These are phyloP conservation scores for Synergus laeviventris DNA, from an alignment of 2,888 invertebrate species.

Conservation along the genomic window DNA sequence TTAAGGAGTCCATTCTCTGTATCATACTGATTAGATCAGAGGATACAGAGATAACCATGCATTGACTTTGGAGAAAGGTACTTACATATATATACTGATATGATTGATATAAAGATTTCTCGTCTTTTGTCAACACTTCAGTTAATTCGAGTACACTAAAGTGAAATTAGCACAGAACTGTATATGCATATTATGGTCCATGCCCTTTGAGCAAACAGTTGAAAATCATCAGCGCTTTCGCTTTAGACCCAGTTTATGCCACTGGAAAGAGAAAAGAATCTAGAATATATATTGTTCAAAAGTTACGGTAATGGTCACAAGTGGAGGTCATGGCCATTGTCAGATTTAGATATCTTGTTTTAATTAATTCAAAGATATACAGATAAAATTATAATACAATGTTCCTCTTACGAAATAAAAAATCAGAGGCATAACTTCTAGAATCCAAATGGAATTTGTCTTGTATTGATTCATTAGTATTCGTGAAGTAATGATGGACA, in stretches of 20 bases:
- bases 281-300: slow-evolving; percentile 26
- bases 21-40: neutral
- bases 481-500: slow-evolving; percentile 20
- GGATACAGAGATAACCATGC: too few species aligned
- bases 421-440: neutral
- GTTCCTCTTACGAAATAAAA: too few species aligned
- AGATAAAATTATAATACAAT: neutral
- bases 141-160: neutral
- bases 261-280: slow-evolving; percentile 4
- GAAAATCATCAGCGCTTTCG: neutral
- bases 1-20: neutral
- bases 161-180: slow-evolving; percentile 1
- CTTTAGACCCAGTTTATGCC: slow-evolving; percentile 18
- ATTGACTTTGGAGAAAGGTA: too few species aligned
- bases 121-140: slow-evolving; percentile 11
- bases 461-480: slow-evolving; percentile 7
- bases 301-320: slow-evolving; percentile 20
- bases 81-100: too few species aligned
- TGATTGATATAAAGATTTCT: slow-evolving; percentile 17
- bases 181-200: neutral
- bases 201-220: neutral
- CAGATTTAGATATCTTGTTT: neutral
- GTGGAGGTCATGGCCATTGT: neutral
- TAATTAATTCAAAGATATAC: neutral
- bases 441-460: neutral